Evolutionary conservation across 2,888 invertebrate species (phyloP), one percentile per base, ranked within the genome.

Genomic region (Ophion costatus): DNA sequence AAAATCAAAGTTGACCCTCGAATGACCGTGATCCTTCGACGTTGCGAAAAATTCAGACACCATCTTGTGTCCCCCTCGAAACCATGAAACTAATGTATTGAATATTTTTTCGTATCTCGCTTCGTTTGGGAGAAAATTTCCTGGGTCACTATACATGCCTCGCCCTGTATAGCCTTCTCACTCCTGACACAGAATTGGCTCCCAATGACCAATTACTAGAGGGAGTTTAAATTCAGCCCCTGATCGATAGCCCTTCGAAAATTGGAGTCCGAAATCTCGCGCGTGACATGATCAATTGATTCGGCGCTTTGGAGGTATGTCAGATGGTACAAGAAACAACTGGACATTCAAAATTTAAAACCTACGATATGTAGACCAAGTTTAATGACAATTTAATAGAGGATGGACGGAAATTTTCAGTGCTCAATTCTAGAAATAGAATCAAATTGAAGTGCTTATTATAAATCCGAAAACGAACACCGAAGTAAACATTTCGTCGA

Each of bases 181-280:
- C 56, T 63, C 67, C 57, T 74, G 67, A 67, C 59, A 57, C 67
- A 70, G 79, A 57, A 78, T 74, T 64, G 78, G 71, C 82, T 87
- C 86, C 88, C 86, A 89, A 90, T 88, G 86, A 89, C 90, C 91
- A 92, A 92, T 92, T 91, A 91, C 89, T 89, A 89, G 88, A 90
- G 88, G 88, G 61, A 89, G 91, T 92, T 92, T 91, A 89, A 91
- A 91, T 92, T 89, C 86, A 88, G 86, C 86, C 87, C 89, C 88
- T 81, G 84, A 89, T 88, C 88, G 85, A 88, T 90, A 10, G 2
- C 82, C 71, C 78, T 78, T 86, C 87, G 86, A 86, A 89, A 89
- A 90, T 90, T 90, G 84, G 76, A 79, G 64, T 71, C 64, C 75
- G 14, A 38, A 22, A 64, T 42, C 57, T 80, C 70, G 67, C 79